Percentiles rank a stretch among this genome's conserved stretches.
These are phyloP conservation scores for Acheta domesticus DNA, from an alignment of 2,888 invertebrate genomes.

Conservation along the genomic window DNA sequence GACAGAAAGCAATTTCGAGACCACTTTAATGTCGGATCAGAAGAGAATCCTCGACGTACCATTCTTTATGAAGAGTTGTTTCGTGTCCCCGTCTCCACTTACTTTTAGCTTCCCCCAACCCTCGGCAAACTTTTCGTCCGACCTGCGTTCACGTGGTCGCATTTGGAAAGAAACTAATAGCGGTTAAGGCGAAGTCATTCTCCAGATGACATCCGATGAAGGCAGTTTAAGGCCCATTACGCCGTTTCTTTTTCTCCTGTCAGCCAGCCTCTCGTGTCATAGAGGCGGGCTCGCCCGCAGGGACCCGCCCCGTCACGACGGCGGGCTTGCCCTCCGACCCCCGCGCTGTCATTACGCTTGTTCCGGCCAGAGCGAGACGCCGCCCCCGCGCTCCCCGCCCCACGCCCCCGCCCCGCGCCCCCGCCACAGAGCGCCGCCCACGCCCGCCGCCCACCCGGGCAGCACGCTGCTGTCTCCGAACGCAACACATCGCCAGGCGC, in stretches of 20 bases:
- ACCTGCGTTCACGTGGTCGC: not conserved
- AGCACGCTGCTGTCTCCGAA: not conserved
- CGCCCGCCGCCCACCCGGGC: not conserved
- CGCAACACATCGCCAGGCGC: no score
- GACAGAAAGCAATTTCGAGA: constrained; percentile 2
- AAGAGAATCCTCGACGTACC: constrained; percentile 6
- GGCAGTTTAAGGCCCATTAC: constrained; percentile 18
- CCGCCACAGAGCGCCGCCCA: not conserved
- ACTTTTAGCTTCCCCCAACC: not conserved
- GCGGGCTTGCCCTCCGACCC: constrained; percentile 6
- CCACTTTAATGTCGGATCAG: constrained; percentile 18
- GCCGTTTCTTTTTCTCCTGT: not conserved
- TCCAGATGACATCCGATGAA: constrained; percentile 18
- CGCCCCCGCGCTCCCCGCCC: not conserved
- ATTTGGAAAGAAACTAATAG: constrained; percentile 12
- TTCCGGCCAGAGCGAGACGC: not conserved
- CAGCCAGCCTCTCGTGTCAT: not conserved
- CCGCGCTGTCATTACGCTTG: constrained; percentile 9
- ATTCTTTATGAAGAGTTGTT: not conserved
- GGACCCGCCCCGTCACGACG: constrained; percentile 6
- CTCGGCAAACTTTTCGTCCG: constrained; percentile 6
- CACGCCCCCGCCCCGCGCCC: not conserved
- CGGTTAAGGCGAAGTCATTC: constrained; percentile 10
- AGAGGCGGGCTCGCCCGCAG: not conserved
- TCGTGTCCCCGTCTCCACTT: not conserved